Conservation (phyloP, 2,113 vertebrate genomes). For the Muntiacus muntjak region DNA sequence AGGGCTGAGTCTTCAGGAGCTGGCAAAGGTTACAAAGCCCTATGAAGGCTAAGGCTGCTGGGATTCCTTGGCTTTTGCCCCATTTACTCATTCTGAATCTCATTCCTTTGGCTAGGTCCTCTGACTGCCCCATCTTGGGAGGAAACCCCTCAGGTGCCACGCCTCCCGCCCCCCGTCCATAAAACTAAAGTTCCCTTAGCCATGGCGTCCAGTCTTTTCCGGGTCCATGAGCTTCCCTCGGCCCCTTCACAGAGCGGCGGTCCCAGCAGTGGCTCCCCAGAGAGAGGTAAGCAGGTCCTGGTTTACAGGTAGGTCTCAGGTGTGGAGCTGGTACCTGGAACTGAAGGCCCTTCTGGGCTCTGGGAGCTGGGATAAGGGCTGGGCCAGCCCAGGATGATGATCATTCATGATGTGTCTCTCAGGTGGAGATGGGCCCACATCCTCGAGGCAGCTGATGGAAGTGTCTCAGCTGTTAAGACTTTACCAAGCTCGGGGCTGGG, state of each 20-base stretch:
- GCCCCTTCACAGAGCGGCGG: slow-evolving; percentile 47
- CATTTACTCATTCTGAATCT: not conserved
- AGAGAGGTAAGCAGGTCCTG: slow-evolving; percentile 49
- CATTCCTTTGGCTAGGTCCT: slow-evolving; percentile 37
- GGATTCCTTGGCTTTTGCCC: not conserved
- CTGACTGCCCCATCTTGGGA: slow-evolving; percentile 46
- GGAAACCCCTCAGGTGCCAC: slow-evolving; percentile 47
- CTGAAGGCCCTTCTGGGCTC: not conserved
- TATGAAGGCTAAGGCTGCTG: not conserved
- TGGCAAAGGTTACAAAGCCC: not conserved
- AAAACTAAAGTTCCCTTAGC: slow-evolving; percentile 73
- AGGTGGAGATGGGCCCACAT: slow-evolving; percentile 47
- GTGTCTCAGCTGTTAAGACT: slow-evolving; percentile 67
- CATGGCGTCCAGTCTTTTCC: slow-evolving; percentile 52
- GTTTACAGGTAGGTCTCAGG: not conserved
- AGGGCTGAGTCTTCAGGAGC: not conserved
- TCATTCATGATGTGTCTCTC: not conserved
- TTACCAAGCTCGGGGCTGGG: slow-evolving; percentile 61
- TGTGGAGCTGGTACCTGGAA: not conserved
- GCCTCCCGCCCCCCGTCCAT: slow-evolving; percentile 69
- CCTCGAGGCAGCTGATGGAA: slow-evolving; percentile 57
- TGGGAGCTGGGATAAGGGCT: not conserved
- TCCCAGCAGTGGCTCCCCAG: slow-evolving; percentile 39
- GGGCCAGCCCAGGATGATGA: not conserved
- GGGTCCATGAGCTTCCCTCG: not conserved